These are phyloP conservation scores for Acrobeloides nanus DNA, from an alignment of 2,888 invertebrate species.

Conservation along the genomic window DNA sequence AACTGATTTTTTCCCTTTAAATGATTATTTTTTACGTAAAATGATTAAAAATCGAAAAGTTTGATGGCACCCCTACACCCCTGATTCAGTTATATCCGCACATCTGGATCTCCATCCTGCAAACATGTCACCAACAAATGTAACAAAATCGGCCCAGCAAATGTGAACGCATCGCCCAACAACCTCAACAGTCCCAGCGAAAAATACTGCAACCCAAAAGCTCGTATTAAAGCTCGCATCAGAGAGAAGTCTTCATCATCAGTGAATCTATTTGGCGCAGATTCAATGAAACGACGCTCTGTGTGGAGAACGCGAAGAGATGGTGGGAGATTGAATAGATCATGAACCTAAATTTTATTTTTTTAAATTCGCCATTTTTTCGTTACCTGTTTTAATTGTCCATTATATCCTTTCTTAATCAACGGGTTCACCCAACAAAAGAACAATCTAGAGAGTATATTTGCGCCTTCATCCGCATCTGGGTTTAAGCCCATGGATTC, in stretches of 20 bases:
- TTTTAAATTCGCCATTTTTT: background rate
- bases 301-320: slow-evolving; percentile 64
- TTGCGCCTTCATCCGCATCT: slow-evolving; percentile 17
- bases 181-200: slow-evolving; percentile 75
- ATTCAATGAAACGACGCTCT: slow-evolving; percentile 53
- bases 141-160: slow-evolving; percentile 79
- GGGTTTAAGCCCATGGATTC: slow-evolving; percentile 4
- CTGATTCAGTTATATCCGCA: no score
- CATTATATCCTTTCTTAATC: slow-evolving; percentile 67
- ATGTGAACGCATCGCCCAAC: slow-evolving; percentile 72
- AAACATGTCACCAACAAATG: slow-evolving; percentile 74
- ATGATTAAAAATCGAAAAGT: no score
- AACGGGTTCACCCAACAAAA: slow-evolving; percentile 45
- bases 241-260: slow-evolving; percentile 35
- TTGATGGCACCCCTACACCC: no score
- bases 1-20: no score
- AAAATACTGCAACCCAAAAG: slow-evolving; percentile 72
- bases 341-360: slow-evolving; percentile 62
- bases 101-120: slow-evolving; percentile 67
- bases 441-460: slow-evolving; percentile 30
- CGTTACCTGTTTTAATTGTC: slow-evolving; percentile 61
- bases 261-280: slow-evolving; percentile 30
- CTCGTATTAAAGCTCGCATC: slow-evolving; percentile 62
- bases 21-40: no score
- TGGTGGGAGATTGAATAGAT: slow-evolving; percentile 73